These are phyloP conservation scores for Elanus axillaris DNA, from an alignment of 2,113 vertebrate species.

Conservation along the genomic window DNA sequence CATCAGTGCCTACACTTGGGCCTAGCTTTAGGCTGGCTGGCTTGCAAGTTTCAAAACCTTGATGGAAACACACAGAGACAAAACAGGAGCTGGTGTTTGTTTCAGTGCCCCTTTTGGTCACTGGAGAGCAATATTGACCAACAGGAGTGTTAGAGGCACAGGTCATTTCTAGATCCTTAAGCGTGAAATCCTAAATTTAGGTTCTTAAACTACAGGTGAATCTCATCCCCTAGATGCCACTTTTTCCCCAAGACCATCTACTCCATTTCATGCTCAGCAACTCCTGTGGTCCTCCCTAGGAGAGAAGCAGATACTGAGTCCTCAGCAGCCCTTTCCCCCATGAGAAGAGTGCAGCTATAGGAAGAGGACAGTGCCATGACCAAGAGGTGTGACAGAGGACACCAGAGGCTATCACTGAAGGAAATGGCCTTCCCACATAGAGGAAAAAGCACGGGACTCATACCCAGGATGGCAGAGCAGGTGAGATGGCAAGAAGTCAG, in stretches of 20 bases:
- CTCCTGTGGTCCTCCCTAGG: background rate
- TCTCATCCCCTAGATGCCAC: background rate
- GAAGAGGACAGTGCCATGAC: background rate
- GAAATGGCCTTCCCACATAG: background rate
- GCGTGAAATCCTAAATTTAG: background rate
- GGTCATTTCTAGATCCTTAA: background rate
- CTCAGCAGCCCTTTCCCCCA: background rate
- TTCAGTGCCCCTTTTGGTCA: background rate
- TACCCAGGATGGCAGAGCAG: background rate
- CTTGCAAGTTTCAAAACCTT: background rate
- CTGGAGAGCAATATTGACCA: background rate
- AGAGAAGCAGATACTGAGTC: background rate
- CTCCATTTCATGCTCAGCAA: background rate
- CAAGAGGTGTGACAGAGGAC: background rate
- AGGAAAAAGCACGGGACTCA: background rate
- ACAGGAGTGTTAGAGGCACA: background rate
- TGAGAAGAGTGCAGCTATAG: background rate
- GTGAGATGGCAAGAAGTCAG: background rate
- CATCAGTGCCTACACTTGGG: background rate
- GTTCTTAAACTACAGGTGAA: background rate
- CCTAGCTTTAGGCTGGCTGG: background rate
- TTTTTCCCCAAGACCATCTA: background rate
- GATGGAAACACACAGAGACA: background rate
- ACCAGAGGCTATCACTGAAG: background rate
- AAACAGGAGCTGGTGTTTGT: background rate